Evolutionary conservation across 2,113 vertebrate genomes (phyloP).

Genomic region (Cynoglossus semilaevis): DNA sequence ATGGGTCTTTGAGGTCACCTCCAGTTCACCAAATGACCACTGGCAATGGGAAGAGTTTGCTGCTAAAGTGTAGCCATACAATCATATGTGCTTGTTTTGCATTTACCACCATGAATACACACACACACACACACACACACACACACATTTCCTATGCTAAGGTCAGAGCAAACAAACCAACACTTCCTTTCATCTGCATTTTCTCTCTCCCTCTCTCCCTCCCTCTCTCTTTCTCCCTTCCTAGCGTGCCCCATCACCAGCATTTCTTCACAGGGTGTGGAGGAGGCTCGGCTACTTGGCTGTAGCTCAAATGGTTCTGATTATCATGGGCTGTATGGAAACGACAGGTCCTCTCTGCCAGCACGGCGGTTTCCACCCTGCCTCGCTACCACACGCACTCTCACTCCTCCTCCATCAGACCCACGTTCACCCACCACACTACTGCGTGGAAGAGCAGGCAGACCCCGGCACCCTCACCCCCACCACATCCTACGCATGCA

Average conservation of each 20-base stretch:
- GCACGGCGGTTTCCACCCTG: constrained; percentile 64
- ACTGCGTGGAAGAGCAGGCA: constrained; percentile 82
- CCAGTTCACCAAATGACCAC: constrained; percentile 85
- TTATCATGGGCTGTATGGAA: constrained; percentile 82
- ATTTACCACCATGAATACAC: neutral
- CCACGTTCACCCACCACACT: constrained; percentile 58
- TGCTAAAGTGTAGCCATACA: constrained; percentile 29
- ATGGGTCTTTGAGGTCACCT: constrained; percentile 99
- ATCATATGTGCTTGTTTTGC: constrained; percentile 32
- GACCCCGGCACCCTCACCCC: constrained; percentile 61
- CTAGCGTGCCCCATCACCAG: constrained; percentile 72
- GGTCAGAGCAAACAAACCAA: constrained; percentile 18
- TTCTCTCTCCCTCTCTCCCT: neutral
- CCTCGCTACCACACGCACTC: constrained; percentile 28
- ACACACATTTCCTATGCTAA: neutral
- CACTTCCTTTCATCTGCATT: constrained; percentile 39
- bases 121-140: constrained; percentile 12
- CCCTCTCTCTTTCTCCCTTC: constrained; percentile 36
- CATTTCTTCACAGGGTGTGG: constrained; percentile 82
- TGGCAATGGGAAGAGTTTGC: constrained; percentile 73
- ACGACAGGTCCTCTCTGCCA: constrained; percentile 82
- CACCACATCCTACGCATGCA: neutral
- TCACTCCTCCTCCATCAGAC: neutral
- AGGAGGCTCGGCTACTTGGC: constrained; percentile 52
- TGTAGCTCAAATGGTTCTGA: constrained; percentile 76